Evolutionary conservation across 2,113 vertebrate genomes (phyloP).

Genomic region (Gnathonemus longibarbis): DNA sequence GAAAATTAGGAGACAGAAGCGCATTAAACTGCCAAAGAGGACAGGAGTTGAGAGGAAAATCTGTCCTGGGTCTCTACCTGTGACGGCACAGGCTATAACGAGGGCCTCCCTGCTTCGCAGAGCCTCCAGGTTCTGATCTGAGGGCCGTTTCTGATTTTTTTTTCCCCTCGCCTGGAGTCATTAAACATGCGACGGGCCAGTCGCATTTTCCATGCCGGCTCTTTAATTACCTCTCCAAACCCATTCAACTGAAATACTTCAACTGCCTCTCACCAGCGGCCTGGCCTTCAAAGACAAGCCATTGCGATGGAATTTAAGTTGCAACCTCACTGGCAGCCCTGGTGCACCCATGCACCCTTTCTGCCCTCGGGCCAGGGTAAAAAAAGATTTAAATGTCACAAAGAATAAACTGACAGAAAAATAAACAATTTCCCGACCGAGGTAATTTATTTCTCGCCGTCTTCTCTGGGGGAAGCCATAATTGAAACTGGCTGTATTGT

Average conservation of each 20-base stretch:
- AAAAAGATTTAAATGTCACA: constrained; percentile 50
- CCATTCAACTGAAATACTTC: constrained; percentile 24
- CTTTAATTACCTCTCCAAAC: constrained; percentile 10
- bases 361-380: constrained; percentile 36
- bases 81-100: neutral
- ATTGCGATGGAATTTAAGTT: constrained; percentile 34
- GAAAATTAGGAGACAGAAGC: constrained; percentile 6
- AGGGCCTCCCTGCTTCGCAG: neutral
- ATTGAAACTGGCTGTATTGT: constrained; percentile 53
- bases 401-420: constrained; percentile 42
- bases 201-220: neutral
- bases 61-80: neutral
- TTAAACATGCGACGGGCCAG: neutral
- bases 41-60: neutral
- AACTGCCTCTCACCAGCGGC: constrained; percentile 18
- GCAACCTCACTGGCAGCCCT: neutral
- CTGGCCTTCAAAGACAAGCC: constrained; percentile 21
- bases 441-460: constrained; percentile 36
- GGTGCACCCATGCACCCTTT: neutral
- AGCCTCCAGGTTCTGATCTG: neutral
- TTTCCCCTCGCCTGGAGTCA: neutral
- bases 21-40: neutral
- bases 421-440: constrained; percentile 37
- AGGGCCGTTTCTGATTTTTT: neutral
- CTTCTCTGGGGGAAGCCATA: constrained; percentile 39